Evolutionary conservation across 1,140 invertebrate genomes (phyloP).

Genomic region (Epicauta chinensis): DNA sequence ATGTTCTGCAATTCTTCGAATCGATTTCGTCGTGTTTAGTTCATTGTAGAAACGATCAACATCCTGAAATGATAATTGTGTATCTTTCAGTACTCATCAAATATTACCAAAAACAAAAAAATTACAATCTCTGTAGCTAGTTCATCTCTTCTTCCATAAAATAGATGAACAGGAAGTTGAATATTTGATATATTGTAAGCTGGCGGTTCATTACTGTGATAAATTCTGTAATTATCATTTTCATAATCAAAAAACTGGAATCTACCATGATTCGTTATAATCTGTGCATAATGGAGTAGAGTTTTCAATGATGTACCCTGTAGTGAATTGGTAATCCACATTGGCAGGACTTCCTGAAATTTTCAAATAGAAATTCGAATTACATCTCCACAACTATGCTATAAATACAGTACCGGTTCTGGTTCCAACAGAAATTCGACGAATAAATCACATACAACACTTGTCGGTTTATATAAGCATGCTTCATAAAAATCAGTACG

Average conservation of each 20-base stretch:
- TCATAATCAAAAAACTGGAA: slow-evolving; percentile 6
- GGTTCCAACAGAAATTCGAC: background rate
- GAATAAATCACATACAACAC: background rate
- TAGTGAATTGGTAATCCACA: background rate
- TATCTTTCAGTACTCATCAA: too few species aligned
- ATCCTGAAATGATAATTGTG: slow-evolving; percentile 1
- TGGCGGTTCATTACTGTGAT: background rate
- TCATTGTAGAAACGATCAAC: background rate
- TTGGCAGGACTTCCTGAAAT: slow-evolving; percentile 1
- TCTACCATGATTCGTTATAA: background rate
- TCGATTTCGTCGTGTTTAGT: slow-evolving; percentile 1
- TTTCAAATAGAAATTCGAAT: too few species aligned
- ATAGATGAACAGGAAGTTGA: slow-evolving; percentile 1
- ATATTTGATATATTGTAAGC: background rate
- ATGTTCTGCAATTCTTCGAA: background rate
- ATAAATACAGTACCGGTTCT: too few species aligned
- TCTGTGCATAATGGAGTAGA: background rate
- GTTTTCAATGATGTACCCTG: background rate
- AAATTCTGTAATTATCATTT: background rate
- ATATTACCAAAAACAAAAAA: background rate
- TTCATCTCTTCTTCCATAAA: slow-evolving; percentile 6
- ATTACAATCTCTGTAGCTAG: slow-evolving; percentile 1
- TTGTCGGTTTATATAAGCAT: background rate
- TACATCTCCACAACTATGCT: too few species aligned
- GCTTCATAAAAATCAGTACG: background rate